Conservation (phyloP, 2,888 invertebrate species). For the Lottia scabra region DNA sequence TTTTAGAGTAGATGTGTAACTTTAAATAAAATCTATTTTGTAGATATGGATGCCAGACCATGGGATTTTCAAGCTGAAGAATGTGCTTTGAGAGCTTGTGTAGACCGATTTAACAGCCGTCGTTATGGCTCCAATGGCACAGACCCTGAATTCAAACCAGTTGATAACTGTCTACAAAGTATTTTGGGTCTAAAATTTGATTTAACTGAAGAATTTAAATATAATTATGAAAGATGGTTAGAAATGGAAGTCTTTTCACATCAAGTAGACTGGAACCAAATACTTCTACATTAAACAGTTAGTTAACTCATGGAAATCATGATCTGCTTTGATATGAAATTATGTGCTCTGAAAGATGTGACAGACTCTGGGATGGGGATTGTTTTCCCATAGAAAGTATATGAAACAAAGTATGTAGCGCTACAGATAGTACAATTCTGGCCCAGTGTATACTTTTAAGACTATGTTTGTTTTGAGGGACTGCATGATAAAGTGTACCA, state of each 20-base stretch:
- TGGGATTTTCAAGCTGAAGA: conserved; percentile 98
- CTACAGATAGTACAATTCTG: too few relatives aligned
- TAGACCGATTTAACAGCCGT: conserved; percentile 95
- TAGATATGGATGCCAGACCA: conserved; percentile 93
- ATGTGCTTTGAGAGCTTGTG: conserved; percentile 90
- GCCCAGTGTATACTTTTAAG: too few relatives aligned
- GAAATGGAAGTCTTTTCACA: conserved; percentile 95
- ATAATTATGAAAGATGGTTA: conserved; percentile 89
- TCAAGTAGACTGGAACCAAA: conserved; percentile 74
- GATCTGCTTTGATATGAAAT: too few relatives aligned
- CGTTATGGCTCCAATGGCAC: conserved; percentile 78
- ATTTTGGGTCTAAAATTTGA: conserved; percentile 84
- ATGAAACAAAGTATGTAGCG: too few relatives aligned
- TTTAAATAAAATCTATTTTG: conserved; percentile 25
- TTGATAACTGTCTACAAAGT: conserved; percentile 86
- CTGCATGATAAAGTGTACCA: too few relatives aligned
- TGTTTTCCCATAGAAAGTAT: too few relatives aligned
- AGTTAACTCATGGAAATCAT: too few relatives aligned
- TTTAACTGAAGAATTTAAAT: conserved; percentile 82
- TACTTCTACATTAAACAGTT: conserved; percentile 46
- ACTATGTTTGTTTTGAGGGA: too few relatives aligned
- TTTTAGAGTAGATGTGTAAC: too few relatives aligned
- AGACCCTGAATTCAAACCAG: conserved; percentile 75
- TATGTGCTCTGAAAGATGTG: too few relatives aligned
- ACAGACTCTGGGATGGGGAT: too few relatives aligned